Percentiles rank a stretch among this genome's conserved stretches.
Evolutionary conservation across 1,140 invertebrate species (phyloP).

Genomic region (Uloborus diversus): DNA sequence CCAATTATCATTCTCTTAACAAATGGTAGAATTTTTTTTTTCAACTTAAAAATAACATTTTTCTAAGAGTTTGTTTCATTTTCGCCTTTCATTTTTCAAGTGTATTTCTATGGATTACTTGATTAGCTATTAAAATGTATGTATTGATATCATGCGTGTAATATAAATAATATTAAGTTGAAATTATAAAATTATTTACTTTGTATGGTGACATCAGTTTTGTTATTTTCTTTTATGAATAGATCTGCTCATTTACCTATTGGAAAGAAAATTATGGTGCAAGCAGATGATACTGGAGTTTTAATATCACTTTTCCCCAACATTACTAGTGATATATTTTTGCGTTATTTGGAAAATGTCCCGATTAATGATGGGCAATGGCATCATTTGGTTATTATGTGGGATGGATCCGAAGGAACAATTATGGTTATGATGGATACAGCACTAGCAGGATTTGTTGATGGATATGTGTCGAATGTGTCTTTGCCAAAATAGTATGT

Average conservation of each 20-base stretch:
- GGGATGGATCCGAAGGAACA: constrained; percentile 84
- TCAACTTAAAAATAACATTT: too few relatives aligned
- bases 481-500: constrained; percentile 80
- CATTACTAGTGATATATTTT: constrained; percentile 81
- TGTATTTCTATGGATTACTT: neutral
- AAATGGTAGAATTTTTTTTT: too few relatives aligned
- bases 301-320: constrained; percentile 88
- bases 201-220: too few relatives aligned
- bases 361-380: constrained; percentile 95
- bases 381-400: constrained; percentile 94
- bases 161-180: too few relatives aligned
- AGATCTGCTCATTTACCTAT: constrained; percentile 78
- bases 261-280: constrained; percentile 80
- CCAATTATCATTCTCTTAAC: too few relatives aligned
- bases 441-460: constrained; percentile 87
- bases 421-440: constrained; percentile 90
- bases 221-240: too few relatives aligned
- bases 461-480: constrained; percentile 64
- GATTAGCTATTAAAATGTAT: neutral
- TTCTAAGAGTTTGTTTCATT: too few relatives aligned
- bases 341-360: constrained; percentile 87
- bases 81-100: too few relatives aligned
- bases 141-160: neutral
- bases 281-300: constrained; percentile 89
- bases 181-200: too few relatives aligned